phyloP scores from a whole-genome alignment of 2,113 vertebrate species.

The Mixornis gularis region DNA sequence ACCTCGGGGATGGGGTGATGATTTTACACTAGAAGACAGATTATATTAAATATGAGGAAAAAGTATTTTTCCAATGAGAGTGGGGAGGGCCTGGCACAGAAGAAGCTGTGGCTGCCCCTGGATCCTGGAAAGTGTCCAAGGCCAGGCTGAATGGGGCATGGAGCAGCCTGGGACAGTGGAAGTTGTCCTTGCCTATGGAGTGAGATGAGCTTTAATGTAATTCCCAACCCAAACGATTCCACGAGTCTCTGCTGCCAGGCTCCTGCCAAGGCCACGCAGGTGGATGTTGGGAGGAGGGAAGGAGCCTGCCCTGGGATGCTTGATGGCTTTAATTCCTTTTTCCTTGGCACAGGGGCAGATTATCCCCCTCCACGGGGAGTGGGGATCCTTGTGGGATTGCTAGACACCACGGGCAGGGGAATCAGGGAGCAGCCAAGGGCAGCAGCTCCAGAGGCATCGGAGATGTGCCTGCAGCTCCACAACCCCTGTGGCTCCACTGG shows the following conservation, averaged over 20 bases:
- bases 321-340: not conserved
- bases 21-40: not conserved
- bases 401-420: fast-evolving
- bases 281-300: not conserved
- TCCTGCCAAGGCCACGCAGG: fast-evolving
- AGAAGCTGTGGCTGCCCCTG: not conserved
- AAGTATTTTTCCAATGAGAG: not conserved
- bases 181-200: not conserved
- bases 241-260: fast-evolving
- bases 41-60: not conserved
- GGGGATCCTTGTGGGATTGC: not conserved
- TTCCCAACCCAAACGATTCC: not conserved
- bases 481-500: not conserved
- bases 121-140: not conserved
- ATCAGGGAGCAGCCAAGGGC: not conserved
- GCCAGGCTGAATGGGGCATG: not conserved
- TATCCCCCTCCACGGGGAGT: fast-evolving
- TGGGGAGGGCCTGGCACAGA: not conserved
- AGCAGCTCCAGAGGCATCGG: not conserved
- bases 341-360: not conserved
- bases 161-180: not conserved
- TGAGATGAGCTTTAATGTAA: not conserved
- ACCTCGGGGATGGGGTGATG: fast-evolving
- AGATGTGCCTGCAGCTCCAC: fast-evolving
- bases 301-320: not conserved